phyloP scores from a whole-genome alignment of 2,113 vertebrate genomes.

The Chrysemys picta region DNA sequence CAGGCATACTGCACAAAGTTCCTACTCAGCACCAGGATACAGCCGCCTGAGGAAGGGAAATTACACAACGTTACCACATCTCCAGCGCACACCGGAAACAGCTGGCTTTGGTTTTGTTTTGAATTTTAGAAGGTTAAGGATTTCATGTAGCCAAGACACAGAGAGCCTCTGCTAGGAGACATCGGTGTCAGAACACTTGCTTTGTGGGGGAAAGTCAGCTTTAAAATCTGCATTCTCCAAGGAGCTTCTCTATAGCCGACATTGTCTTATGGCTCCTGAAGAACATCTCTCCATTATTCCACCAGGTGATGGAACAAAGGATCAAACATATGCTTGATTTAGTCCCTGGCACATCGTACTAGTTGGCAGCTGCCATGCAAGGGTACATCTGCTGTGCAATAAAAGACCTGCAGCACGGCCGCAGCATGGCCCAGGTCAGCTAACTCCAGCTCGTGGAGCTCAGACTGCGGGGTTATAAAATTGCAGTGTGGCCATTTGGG shows the following conservation, averaged over 20 bases:
- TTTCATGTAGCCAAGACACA: neutral
- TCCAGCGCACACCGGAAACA: neutral
- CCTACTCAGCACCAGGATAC: slow-evolving; percentile 95
- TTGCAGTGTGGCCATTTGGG: neutral
- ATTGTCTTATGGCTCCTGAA: neutral
- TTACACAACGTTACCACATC: neutral
- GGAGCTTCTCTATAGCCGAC: neutral
- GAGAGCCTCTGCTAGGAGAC: neutral
- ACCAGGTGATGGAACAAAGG: neutral
- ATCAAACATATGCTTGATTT: neutral
- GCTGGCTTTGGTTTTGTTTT: neutral
- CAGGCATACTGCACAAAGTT: slow-evolving; percentile 98
- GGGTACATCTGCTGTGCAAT: neutral
- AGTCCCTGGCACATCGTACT: neutral
- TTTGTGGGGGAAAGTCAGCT: neutral
- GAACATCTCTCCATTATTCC: neutral
- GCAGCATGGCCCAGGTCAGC: too few relatives aligned
- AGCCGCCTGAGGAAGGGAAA: slow-evolving; percentile 85
- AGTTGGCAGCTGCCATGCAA: neutral
- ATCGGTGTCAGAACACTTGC: neutral
- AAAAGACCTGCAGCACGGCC: neutral
- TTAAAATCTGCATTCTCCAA: neutral
- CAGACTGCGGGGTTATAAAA: neutral
- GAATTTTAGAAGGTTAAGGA: neutral
- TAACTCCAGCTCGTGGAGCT: neutral